These are phyloP conservation scores for Tenebrio molitor DNA, from an alignment of 1,140 invertebrate genomes.

Conservation along the genomic window DNA sequence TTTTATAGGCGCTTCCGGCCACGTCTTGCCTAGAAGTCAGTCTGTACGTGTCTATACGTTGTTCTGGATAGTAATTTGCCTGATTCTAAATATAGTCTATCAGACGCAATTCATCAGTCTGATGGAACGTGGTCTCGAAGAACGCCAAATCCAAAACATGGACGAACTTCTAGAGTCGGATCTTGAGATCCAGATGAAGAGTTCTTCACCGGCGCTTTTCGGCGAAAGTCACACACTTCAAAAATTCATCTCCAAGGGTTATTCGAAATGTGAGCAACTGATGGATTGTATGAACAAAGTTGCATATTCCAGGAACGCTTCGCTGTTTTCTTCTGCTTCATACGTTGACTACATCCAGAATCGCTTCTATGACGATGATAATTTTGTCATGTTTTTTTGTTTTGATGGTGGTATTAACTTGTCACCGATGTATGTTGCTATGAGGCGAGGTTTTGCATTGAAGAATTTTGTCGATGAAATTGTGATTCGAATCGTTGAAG, in stretches of 20 bases:
- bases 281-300: slow-evolving; percentile 37
- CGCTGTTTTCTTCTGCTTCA: slow-evolving; percentile 16
- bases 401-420: slow-evolving; percentile 37
- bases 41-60: slow-evolving; percentile 36
- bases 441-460: slow-evolving; percentile 50
- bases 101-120: slow-evolving; percentile 48
- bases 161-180: slow-evolving; percentile 35
- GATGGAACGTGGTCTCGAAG: slow-evolving; percentile 32
- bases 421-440: slow-evolving; percentile 48
- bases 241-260: slow-evolving; percentile 7
- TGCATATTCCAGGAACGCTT: slow-evolving; percentile 22
- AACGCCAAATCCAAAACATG: slow-evolving; percentile 44
- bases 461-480: slow-evolving; percentile 46
- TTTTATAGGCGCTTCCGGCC: background rate
- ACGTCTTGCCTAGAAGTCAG: slow-evolving; percentile 20
- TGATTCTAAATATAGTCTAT: slow-evolving; percentile 47
- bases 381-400: slow-evolving; percentile 46
- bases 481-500: slow-evolving; percentile 40
- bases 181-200: slow-evolving; percentile 39
- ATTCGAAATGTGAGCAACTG: slow-evolving; percentile 18
- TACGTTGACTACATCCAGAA: slow-evolving; percentile 42
- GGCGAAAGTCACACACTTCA: slow-evolving; percentile 20
- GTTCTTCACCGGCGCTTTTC: background rate
- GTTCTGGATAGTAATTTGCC: slow-evolving; percentile 48
- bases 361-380: slow-evolving; percentile 18